Conservation (phyloP, 1,140 invertebrate genomes). For the Pachypsylla venusta region DNA sequence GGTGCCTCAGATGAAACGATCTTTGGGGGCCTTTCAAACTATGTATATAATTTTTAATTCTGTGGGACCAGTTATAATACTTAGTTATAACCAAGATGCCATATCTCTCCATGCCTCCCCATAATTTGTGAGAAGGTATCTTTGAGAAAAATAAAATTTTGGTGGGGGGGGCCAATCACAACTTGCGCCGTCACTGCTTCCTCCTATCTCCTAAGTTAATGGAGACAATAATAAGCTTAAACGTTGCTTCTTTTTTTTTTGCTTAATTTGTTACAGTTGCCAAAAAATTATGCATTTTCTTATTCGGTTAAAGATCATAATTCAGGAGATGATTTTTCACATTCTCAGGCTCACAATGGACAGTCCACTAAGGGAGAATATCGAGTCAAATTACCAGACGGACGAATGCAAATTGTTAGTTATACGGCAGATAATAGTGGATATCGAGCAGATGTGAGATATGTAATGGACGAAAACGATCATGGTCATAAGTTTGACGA, state of each 20-base stretch:
- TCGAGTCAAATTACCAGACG: constrained; percentile 54
- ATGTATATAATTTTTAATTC: no score
- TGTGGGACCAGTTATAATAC: no score
- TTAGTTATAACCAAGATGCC: no score
- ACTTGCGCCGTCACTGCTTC: not conserved
- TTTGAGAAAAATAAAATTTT: no score
- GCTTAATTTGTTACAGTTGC: constrained; percentile 15
- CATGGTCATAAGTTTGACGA: not conserved
- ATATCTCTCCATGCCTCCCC: no score
- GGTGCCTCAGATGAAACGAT: no score
- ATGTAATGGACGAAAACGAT: constrained; percentile 28
- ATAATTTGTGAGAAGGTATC: no score
- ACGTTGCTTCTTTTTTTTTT: not conserved
- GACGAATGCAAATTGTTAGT: constrained; percentile 43
- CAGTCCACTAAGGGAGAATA: constrained; percentile 52
- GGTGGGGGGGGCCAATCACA: no score
- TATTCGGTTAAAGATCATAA: constrained; percentile 36
- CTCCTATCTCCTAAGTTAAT: not conserved
- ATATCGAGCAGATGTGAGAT: constrained; percentile 38
- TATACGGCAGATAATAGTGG: constrained; percentile 40
- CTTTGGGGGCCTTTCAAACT: no score
- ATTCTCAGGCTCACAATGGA: constrained; percentile 36
- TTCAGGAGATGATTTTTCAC: constrained; percentile 40
- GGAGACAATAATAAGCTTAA: constrained; percentile 9
- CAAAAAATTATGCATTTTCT: constrained; percentile 39